These are phyloP conservation scores for Cyclophora punctaria DNA, from an alignment of 2,888 invertebrate species.

Conservation along the genomic window DNA sequence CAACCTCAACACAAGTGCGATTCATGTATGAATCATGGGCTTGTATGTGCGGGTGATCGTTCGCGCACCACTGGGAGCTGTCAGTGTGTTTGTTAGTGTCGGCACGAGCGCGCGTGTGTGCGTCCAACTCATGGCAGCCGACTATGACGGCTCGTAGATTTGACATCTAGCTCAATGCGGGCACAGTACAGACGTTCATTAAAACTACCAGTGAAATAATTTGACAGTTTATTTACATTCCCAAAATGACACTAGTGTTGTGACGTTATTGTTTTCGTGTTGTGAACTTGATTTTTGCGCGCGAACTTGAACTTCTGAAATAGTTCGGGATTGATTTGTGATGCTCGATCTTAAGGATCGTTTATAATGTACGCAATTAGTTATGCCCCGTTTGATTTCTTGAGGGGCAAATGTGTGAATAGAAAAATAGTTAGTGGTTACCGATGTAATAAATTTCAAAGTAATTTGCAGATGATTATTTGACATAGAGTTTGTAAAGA, in stretches of 20 bases:
- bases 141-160: conserved; percentile 77
- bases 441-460: conserved; percentile 15
- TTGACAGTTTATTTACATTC: conserved; percentile 53
- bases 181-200: conserved; percentile 74
- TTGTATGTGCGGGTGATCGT: conserved; percentile 55
- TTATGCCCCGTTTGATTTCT: conserved; percentile 55
- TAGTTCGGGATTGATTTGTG: conserved; percentile 56
- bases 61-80: conserved; percentile 63
- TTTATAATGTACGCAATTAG: conserved; percentile 68
- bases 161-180: conserved; percentile 77
- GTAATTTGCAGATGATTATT: conserved; percentile 19
- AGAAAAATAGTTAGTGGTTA: conserved; percentile 48
- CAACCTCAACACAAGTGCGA: conserved; percentile 60
- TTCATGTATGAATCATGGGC: conserved; percentile 61
- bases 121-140: conserved; percentile 72
- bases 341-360: conserved; percentile 49
- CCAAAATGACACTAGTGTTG: conserved; percentile 42
- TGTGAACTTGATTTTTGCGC: conserved; percentile 41
- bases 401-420: conserved; percentile 60
- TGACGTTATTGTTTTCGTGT: conserved; percentile 25
- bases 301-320: conserved; percentile 52
- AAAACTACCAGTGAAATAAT: conserved; percentile 63
- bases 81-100: conserved; percentile 68
- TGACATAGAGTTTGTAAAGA: conserved; percentile 18
- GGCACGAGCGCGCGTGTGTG: conserved; percentile 63